phyloP scores from a whole-genome alignment of 2,797 vertebrate species.

The Tapera naevia region DNA sequence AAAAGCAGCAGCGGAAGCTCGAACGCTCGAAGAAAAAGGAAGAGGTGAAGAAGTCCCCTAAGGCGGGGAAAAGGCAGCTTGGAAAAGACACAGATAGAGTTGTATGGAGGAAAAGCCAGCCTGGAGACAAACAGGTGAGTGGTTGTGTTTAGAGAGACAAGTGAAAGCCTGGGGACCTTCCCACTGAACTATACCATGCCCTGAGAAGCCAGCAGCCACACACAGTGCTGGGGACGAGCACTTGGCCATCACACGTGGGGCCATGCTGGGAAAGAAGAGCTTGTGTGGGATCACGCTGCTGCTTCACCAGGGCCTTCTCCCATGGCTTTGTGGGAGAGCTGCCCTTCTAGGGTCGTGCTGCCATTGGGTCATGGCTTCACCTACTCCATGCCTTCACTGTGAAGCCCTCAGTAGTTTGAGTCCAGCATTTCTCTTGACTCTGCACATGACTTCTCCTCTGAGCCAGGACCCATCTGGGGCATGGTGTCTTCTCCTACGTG shows the following conservation, averaged over 20 bases:
- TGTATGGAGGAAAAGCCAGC: constrained; percentile 67
- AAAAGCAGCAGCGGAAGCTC: constrained; percentile 74
- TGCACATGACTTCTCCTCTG: not conserved
- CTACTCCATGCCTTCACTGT: not conserved
- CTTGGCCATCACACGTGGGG: too few relatives aligned
- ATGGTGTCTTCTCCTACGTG: not conserved
- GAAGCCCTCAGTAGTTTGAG: not conserved
- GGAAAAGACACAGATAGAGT: constrained; percentile 76
- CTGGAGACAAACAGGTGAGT: constrained; percentile 75
- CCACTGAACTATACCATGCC: fast-evolving
- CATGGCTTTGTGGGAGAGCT: too few relatives aligned
- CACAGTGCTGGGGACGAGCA: fast-evolving
- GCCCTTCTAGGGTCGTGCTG: not conserved
- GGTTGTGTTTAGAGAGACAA: not conserved
- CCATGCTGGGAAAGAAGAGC: too few relatives aligned
- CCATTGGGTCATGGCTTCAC: not conserved
- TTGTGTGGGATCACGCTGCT: too few relatives aligned
- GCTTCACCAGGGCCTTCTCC: too few relatives aligned
- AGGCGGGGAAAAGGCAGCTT: constrained; percentile 61
- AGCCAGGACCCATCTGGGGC: not conserved
- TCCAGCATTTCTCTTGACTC: not conserved
- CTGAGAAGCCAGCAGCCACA: fast-evolving
- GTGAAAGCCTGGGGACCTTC: not conserved
- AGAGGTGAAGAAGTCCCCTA: constrained; percentile 75
- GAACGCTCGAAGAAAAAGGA: constrained; percentile 78